Conservation (phyloP, 2,797 vertebrate species). For the Oceanodroma leucorhoa region DNA sequence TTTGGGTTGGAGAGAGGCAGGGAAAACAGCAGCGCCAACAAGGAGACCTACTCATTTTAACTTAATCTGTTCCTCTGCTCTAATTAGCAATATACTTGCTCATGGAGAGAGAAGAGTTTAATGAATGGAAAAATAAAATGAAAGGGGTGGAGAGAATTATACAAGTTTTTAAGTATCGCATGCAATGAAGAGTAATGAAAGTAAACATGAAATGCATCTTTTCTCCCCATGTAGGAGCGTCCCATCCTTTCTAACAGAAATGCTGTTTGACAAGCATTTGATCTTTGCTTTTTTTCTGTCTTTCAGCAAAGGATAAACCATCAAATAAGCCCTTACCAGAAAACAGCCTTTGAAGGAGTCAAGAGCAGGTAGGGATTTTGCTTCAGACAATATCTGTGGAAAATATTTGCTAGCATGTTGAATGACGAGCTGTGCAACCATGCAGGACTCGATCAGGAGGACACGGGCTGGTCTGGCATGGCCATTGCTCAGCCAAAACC, state of each 20-base stretch:
- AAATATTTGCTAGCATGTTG: neutral
- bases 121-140: neutral
- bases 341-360: slow-evolving; percentile 1
- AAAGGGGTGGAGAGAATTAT: neutral
- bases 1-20: neutral
- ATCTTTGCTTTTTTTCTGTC: neutral
- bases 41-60: neutral
- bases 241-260: neutral
- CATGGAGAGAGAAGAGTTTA: neutral
- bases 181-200: neutral
- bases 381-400: fast-evolving
- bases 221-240: neutral
- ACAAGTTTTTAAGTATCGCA: neutral
- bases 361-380: slow-evolving; percentile 39
- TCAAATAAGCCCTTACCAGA: neutral
- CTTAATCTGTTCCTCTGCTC: neutral
- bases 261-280: neutral
- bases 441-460: neutral
- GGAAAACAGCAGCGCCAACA: neutral
- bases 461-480: neutral
- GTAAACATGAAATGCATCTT: neutral
- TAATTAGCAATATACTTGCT: neutral
- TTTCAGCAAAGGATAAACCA: slow-evolving; percentile 50
- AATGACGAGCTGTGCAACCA: neutral
- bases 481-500: neutral